Percentiles rank a stretch among this genome's conserved stretches.
Conservation (phyloP, 2,113 vertebrate genomes). For the Macrotis lagotis region DNA sequence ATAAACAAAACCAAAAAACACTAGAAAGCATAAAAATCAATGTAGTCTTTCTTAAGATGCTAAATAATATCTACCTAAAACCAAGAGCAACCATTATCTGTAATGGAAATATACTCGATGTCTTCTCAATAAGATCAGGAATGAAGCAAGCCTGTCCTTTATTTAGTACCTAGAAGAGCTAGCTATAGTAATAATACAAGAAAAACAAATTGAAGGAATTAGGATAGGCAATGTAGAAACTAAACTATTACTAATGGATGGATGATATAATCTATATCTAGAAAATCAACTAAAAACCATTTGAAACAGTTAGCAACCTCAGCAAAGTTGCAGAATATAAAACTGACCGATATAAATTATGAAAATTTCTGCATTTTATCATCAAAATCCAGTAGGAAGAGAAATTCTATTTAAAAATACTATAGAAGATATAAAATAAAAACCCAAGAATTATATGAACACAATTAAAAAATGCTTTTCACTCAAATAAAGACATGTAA, state of each 20-base stretch:
- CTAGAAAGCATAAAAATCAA: not conserved
- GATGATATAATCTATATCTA: not conserved
- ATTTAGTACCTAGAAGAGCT: not conserved
- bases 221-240: not conserved
- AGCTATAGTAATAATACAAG: not conserved
- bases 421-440: not conserved
- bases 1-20: no score
- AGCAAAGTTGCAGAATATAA: not conserved
- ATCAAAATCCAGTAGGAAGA: not conserved
- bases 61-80: no score
- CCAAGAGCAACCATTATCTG: not conserved
- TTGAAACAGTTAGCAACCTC: not conserved
- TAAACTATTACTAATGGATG: not conserved
- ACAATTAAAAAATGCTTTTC: not conserved
- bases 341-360: not conserved
- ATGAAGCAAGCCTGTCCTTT: not conserved
- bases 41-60: not conserved
- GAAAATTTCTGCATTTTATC: not conserved
- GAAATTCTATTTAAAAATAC: not conserved
- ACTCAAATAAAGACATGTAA: not conserved
- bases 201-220: not conserved
- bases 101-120: not conserved
- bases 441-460: no score
- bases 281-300: not conserved
- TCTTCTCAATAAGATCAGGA: not conserved